Evolutionary conservation across 2,113 vertebrate species (phyloP).

Genomic region (Hydrochoerus hydrochaeris): DNA sequence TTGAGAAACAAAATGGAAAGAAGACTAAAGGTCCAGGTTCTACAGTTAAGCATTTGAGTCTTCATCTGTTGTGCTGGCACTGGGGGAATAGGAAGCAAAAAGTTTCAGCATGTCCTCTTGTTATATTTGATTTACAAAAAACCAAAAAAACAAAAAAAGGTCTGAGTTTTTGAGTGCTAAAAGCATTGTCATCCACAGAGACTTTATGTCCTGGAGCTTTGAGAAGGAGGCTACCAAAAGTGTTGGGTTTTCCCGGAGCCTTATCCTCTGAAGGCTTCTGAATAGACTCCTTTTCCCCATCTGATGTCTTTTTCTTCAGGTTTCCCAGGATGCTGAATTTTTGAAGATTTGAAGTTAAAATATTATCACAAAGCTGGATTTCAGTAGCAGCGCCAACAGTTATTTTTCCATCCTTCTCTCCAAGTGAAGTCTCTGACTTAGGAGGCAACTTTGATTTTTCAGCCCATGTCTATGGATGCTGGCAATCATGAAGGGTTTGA

Average conservation of each 20-base stretch:
- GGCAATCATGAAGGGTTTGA: slow-evolving; percentile 84
- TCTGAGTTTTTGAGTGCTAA: slow-evolving; percentile 94
- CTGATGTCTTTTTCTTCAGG: slow-evolving; percentile 86
- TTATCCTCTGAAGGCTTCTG: slow-evolving; percentile 87
- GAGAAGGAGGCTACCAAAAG: slow-evolving; percentile 88
- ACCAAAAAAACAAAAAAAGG: slow-evolving; percentile 92
- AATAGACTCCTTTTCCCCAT: slow-evolving; percentile 85
- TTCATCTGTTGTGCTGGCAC: slow-evolving; percentile 94
- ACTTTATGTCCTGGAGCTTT: slow-evolving; percentile 83
- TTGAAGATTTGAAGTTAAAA: slow-evolving; percentile 79
- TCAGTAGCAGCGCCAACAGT: slow-evolving; percentile 74
- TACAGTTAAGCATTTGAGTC: slow-evolving; percentile 92
- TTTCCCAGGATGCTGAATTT: slow-evolving; percentile 90
- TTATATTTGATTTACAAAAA: slow-evolving; percentile 95
- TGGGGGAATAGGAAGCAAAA: slow-evolving; percentile 90
- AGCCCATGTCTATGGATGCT: slow-evolving; percentile 68
- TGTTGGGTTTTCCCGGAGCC: slow-evolving; percentile 80
- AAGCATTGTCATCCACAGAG: slow-evolving; percentile 88
- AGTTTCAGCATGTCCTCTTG: slow-evolving; percentile 97
- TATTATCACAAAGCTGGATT: slow-evolving; percentile 78
- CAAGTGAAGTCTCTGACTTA: slow-evolving; percentile 79
- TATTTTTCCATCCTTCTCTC: slow-evolving; percentile 83
- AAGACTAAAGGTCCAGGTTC: background rate
- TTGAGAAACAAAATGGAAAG: background rate
- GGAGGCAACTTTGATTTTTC: slow-evolving; percentile 80